A percentile compares a stretch with the other conserved stretches of the same genome.
Evolutionary conservation across 2,797 vertebrate genomes (phyloP).

Genomic region (Amphiprion clarkii): DNA sequence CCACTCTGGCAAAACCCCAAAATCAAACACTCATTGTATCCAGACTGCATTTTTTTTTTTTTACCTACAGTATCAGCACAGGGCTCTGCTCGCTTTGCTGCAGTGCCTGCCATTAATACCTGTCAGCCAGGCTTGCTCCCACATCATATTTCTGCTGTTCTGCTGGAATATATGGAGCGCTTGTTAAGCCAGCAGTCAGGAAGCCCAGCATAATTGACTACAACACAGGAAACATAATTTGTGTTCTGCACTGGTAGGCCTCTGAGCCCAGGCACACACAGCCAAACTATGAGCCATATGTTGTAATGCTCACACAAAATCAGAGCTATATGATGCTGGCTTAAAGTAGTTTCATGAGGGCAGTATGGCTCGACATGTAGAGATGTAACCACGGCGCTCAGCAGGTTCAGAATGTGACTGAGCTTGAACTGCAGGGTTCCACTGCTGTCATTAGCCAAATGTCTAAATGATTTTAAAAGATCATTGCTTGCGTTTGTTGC

Average conservation of each 20-base stretch:
- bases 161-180: slow-evolving; percentile 51
- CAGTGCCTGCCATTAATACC: slow-evolving; percentile 82
- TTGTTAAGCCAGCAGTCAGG: slow-evolving; percentile 44
- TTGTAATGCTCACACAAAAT: background rate
- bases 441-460: too few species aligned
- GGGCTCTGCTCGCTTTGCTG: slow-evolving; percentile 66
- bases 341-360: background rate
- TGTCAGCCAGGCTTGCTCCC: slow-evolving; percentile 68
- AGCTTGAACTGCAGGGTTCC: too few species aligned
- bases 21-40: slow-evolving; percentile 43
- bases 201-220: slow-evolving; percentile 57
- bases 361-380: background rate
- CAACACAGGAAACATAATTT: slow-evolving; percentile 45
- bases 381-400: too few species aligned
- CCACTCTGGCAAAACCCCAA: background rate
- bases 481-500: too few species aligned
- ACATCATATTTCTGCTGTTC: slow-evolving; percentile 66
- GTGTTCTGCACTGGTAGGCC: slow-evolving; percentile 17
- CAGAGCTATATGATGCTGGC: background rate
- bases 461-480: too few species aligned
- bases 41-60: slow-evolving; percentile 40
- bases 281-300: background rate
- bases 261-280: slow-evolving; percentile 14
- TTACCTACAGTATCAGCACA: slow-evolving; percentile 26
- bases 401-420: background rate